These are phyloP conservation scores for Hyaena hyaena DNA, from an alignment of 2,113 vertebrate species.

Conservation along the genomic window DNA sequence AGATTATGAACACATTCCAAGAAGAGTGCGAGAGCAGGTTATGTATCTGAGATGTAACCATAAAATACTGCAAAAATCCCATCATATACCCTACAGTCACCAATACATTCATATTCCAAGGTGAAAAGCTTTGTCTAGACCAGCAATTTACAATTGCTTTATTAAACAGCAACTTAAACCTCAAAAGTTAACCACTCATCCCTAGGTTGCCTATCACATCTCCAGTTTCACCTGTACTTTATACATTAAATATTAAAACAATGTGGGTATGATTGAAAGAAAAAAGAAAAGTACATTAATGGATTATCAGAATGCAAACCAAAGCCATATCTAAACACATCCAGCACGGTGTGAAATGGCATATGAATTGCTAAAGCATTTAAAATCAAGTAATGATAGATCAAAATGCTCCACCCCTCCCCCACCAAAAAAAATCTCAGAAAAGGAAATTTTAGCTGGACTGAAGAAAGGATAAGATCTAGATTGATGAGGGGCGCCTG, in stretches of 20 bases:
- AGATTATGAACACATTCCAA: neutral
- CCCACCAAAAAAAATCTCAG: neutral
- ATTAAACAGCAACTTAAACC: conserved; percentile 20
- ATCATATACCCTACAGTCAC: neutral
- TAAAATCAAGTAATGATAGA: conserved; percentile 27
- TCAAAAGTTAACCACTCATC: conserved; percentile 17
- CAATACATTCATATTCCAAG: neutral
- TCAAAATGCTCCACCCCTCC: neutral
- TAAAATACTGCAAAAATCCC: neutral
- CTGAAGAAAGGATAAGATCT: neutral
- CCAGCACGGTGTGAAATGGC: neutral
- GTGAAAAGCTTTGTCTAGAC: neutral
- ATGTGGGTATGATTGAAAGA: neutral
- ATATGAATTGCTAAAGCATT: neutral
- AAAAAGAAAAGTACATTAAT: neutral
- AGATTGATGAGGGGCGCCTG: neutral
- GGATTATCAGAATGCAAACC: neutral
- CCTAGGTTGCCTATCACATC: neutral
- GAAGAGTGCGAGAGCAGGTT: neutral
- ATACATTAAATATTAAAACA: neutral
- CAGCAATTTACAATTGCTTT: neutral
- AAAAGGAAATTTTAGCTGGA: conserved; percentile 11
- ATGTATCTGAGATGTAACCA: neutral
- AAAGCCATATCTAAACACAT: neutral
- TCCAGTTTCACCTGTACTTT: neutral